A percentile compares a stretch with the other conserved stretches of the same genome.
Conservation (phyloP, 2,888 invertebrate genomes). For the Drosophila siamana region DNA sequence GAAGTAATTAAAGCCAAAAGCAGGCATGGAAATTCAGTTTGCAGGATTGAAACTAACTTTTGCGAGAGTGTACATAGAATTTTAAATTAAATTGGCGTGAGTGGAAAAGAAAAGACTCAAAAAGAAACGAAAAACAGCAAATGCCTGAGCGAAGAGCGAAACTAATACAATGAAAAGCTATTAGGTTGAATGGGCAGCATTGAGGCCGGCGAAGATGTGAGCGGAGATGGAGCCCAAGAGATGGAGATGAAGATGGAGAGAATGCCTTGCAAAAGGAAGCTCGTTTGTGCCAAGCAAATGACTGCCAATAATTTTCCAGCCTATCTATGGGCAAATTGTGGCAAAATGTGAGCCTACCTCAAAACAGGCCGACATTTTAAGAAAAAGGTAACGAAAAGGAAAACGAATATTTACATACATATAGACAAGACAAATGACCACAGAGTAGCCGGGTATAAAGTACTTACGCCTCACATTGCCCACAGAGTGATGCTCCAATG, state of each 20-base stretch:
- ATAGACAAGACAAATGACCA: constrained; percentile 15
- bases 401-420: constrained; percentile 18
- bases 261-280: constrained; percentile 23
- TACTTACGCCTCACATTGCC: constrained; percentile 2
- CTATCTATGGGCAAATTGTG: constrained; percentile 41
- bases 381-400: constrained; percentile 35
- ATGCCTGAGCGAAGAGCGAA: constrained; percentile 24
- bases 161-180: constrained; percentile 66
- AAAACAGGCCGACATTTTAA: constrained; percentile 20
- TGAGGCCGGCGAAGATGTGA: constrained; percentile 17
- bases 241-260: constrained; percentile 1
- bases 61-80: constrained; percentile 16
- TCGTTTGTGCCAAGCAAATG: constrained; percentile 46
- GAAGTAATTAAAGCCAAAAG: constrained; percentile 57
- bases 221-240: background rate
- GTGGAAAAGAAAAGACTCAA: constrained; percentile 11
- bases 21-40: background rate
- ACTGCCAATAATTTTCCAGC: constrained; percentile 41
- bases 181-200: constrained; percentile 58
- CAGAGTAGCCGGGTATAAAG: constrained; percentile 14
- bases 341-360: constrained; percentile 30
- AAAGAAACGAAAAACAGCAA: background rate
- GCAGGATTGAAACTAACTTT: background rate
- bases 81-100: constrained; percentile 30
- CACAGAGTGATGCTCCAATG: background rate